Evolutionary conservation across 1,140 invertebrate genomes (phyloP).

Genomic region (Globodera rostochiensis): DNA sequence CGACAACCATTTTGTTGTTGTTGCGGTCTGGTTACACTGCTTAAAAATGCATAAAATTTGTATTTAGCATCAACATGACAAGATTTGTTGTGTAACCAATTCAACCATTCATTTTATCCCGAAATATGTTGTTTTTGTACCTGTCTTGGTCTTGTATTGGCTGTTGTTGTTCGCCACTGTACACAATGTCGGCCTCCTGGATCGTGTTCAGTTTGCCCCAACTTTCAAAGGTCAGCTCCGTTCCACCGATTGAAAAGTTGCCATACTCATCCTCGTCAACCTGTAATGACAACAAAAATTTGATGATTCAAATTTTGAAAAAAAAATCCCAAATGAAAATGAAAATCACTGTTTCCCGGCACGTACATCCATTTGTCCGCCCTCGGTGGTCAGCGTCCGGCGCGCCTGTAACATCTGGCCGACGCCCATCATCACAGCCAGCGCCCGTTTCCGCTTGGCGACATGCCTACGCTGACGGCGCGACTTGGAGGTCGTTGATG

Average conservation of each 20-base stretch:
- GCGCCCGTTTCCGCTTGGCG: not conserved
- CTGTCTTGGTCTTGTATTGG: not conserved
- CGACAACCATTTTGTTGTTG: not conserved
- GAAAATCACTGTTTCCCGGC: not conserved
- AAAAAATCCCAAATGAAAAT: not conserved
- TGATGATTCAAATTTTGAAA: not conserved
- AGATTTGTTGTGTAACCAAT: not conserved
- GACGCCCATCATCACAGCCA: slow-evolving; percentile 24
- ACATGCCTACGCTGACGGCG: not conserved
- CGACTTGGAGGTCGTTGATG: not conserved
- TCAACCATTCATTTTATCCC: not conserved
- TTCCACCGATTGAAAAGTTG: slow-evolving; percentile 25
- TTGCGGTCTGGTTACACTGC: not conserved
- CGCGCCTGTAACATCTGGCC: slow-evolving; percentile 19
- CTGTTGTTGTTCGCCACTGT: slow-evolving; percentile 9
- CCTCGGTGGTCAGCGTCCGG: slow-evolving; percentile 14
- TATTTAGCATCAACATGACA: too few species aligned
- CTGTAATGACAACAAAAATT: not conserved
- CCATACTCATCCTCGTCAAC: slow-evolving; percentile 30
- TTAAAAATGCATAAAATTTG: not conserved
- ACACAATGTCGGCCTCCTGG: slow-evolving; percentile 26
- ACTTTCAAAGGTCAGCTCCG: slow-evolving; percentile 21
- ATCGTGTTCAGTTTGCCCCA: slow-evolving; percentile 33
- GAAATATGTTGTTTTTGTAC: not conserved
- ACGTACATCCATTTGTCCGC: slow-evolving; percentile 18